Conservation (phyloP, 2,113 vertebrate species). For the Spheniscus mendiculus region DNA sequence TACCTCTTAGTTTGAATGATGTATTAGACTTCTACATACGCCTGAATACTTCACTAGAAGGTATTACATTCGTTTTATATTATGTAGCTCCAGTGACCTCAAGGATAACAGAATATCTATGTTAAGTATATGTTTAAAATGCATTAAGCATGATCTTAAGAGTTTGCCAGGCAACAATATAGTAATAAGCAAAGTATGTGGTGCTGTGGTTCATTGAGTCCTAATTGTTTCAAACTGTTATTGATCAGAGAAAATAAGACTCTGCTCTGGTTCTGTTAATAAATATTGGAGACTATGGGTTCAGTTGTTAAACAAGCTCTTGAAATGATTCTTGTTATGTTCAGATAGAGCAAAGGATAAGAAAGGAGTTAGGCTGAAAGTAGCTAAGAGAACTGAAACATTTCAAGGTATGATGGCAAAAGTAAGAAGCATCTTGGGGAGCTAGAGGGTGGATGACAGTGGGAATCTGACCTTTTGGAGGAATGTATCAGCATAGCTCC, state of each 20-base stretch:
- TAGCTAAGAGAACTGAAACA: neutral
- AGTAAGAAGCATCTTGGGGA: neutral
- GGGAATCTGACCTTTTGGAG: neutral
- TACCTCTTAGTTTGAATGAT: neutral
- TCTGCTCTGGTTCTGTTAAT: constrained; percentile 27
- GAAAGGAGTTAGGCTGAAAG: neutral
- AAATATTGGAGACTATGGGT: constrained; percentile 15
- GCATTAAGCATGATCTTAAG: neutral
- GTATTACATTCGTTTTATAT: neutral
- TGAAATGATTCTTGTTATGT: neutral
- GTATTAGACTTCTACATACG: neutral
- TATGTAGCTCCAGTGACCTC: neutral
- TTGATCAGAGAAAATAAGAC: constrained; percentile 47
- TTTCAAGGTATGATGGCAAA: neutral
- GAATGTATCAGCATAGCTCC: neutral
- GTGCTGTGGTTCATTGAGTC: constrained; percentile 31
- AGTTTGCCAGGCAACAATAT: neutral
- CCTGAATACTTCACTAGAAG: neutral
- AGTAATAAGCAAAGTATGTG: neutral
- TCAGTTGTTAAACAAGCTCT: constrained; percentile 8
- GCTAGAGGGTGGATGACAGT: no score
- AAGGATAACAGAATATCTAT: neutral
- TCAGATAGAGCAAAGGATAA: neutral
- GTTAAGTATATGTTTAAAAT: neutral
- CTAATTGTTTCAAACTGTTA: constrained; percentile 28